A percentile compares a stretch with the other conserved stretches of the same genome.
Evolutionary conservation across 2,113 vertebrate genomes (phyloP).

Genomic region (Chloroceryle aenea): DNA sequence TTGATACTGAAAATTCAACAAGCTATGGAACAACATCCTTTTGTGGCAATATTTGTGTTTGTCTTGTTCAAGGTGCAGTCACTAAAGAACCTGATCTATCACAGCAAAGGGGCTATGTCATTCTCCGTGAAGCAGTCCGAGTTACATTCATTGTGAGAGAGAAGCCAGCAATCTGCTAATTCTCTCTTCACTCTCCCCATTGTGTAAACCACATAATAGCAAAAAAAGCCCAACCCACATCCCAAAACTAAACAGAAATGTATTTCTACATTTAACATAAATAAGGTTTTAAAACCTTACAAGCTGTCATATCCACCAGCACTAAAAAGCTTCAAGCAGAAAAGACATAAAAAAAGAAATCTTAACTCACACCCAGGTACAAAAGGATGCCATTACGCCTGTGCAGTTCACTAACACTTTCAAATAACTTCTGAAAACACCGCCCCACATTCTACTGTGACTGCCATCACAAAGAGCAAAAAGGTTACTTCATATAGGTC

Average conservation of each 20-base stretch:
- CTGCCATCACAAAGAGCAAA: neutral
- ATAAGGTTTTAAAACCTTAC: neutral
- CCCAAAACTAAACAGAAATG: accelerated
- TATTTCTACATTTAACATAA: neutral
- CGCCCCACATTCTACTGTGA: neutral
- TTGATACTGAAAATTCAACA: neutral
- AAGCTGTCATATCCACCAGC: neutral
- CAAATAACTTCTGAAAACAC: neutral
- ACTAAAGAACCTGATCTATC: neutral
- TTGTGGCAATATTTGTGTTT: neutral
- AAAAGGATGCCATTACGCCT: neutral
- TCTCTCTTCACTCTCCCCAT: neutral
- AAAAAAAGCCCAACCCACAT: neutral
- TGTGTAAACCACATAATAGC: neutral
- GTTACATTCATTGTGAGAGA: neutral
- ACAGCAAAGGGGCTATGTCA: neutral
- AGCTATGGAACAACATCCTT: neutral
- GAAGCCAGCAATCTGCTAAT: neutral
- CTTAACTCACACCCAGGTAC: neutral
- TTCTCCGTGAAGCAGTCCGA: neutral
- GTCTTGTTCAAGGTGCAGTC: neutral
- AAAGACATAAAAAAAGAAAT: neutral
- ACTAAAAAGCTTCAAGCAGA: neutral
- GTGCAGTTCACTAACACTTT: neutral
- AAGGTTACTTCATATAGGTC: neutral